phyloP scores from a whole-genome alignment of 2,888 invertebrate genomes.

The Chymomyza amoena region DNA sequence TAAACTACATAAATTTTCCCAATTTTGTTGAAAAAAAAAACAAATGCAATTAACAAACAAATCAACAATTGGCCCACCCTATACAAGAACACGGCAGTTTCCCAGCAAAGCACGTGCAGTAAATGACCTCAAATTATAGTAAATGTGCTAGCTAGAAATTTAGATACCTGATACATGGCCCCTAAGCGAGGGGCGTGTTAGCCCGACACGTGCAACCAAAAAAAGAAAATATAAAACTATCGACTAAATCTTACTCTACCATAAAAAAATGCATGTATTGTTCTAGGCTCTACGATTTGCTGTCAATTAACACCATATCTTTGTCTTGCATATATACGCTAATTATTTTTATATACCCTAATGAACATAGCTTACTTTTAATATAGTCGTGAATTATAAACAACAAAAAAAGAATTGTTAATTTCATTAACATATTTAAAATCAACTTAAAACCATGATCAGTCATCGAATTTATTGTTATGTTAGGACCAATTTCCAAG shows the following conservation, averaged over 20 bases:
- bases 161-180: not conserved
- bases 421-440: not conserved
- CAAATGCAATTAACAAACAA: no score
- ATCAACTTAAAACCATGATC: not conserved
- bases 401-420: not conserved
- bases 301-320: slow-evolving; percentile 42
- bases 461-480: not conserved
- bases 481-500: not conserved
- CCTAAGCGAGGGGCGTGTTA: slow-evolving; percentile 30
- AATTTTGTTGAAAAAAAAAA: no score
- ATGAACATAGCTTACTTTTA: not conserved
- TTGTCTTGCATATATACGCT: slow-evolving; percentile 46
- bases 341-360: slow-evolving; percentile 50
- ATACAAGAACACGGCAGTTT: not conserved
- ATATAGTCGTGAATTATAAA: slow-evolving; percentile 1
- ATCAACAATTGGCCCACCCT: not conserved
- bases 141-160: not conserved
- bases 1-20: no score
- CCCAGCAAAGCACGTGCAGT: not conserved
- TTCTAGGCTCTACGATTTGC: slow-evolving; percentile 40
- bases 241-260: not conserved
- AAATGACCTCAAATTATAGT: not conserved
- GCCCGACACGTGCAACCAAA: not conserved
- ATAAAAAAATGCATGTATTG: not conserved
- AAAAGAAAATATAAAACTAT: not conserved